Evolutionary conservation across 1,140 invertebrate species (phyloP), one percentile per base, ranked within the genome.

Genomic region (Manduca sexta): DNA sequence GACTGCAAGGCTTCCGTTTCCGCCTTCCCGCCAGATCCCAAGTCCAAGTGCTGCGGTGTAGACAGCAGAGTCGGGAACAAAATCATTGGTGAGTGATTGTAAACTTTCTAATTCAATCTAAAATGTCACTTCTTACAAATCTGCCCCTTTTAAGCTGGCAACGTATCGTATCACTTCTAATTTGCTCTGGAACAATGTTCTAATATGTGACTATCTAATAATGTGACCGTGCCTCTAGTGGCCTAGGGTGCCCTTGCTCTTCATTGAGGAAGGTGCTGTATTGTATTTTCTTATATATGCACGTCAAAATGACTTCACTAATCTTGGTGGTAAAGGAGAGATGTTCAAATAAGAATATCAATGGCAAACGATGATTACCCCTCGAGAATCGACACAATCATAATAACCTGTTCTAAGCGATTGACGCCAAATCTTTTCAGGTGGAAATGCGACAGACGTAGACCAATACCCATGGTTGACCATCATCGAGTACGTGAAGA

Each of bases 401-500:
- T n/a, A n/a, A n/a, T n/a, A n/a, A n/a, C n/a, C n/a, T n/a, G n/a
- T n/a, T n/a, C n/a, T n/a, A n/a, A n/a, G n/a, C n/a, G n/a, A n/a
- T n/a, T n/a, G n/a, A n/a, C n/a, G n/a, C n/a, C n/a, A n/a, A n/a
- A n/a, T n/a, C n/a, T 29, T 47, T 46, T 12, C 56, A 74, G 75
- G 75, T 46, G 72, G 75, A 1, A 69, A 57, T n/a, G 57, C 45
- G 2, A 67, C 73, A 0, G 42, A 50, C 4, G 55, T 76, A 8
- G 72, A 74, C 41, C 61, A 77, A 45, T 80, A 74, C 40, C 76
- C 76, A 0, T 80, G 76, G 76, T 31, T 78, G 26, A 46, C 55
- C 0, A 54, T 78, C n/a, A 53, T 78, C 16, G 74, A 81, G 33
- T 77, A 80, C 54, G 45, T 39, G 42, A 69, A 53, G 63, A 74